phyloP scores from a whole-genome alignment of 2,113 vertebrate species.

The Phodopus roborovskii region DNA sequence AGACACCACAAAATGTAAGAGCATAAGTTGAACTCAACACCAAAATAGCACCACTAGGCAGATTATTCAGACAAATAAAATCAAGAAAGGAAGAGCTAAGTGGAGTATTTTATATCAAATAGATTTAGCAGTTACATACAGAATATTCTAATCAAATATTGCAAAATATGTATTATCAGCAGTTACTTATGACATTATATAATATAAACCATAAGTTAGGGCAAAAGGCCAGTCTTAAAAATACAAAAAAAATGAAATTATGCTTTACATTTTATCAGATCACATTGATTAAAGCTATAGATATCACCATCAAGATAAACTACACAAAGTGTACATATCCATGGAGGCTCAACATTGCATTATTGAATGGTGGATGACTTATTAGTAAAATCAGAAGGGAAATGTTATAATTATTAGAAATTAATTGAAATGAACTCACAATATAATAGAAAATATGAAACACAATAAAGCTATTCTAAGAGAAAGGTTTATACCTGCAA shows the following conservation, averaged over 20 bases:
- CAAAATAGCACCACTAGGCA: not conserved
- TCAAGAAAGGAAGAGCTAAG: not conserved
- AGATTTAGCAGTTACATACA: not conserved
- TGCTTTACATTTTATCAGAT: not conserved
- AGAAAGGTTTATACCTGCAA: not conserved
- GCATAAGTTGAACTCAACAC: not conserved
- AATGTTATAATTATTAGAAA: not conserved
- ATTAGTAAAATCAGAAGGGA: not conserved
- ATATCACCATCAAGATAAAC: not conserved
- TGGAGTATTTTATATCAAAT: not conserved
- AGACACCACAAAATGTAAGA: not conserved
- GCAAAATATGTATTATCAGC: not conserved
- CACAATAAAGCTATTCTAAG: not conserved
- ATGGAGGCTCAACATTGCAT: not conserved
- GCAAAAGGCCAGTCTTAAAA: not conserved
- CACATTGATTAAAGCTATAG: not conserved
- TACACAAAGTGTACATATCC: not conserved
- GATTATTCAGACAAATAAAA: not conserved
- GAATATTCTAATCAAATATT: not conserved
- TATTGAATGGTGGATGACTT: not conserved
- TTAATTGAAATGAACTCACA: not conserved
- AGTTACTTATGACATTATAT: not conserved
- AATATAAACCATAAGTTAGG: not conserved
- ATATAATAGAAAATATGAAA: not conserved
- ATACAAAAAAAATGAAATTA: not conserved